Evolutionary conservation across 1,140 invertebrate species (phyloP).

Genomic region (Diabrotica undecimpunctata): DNA sequence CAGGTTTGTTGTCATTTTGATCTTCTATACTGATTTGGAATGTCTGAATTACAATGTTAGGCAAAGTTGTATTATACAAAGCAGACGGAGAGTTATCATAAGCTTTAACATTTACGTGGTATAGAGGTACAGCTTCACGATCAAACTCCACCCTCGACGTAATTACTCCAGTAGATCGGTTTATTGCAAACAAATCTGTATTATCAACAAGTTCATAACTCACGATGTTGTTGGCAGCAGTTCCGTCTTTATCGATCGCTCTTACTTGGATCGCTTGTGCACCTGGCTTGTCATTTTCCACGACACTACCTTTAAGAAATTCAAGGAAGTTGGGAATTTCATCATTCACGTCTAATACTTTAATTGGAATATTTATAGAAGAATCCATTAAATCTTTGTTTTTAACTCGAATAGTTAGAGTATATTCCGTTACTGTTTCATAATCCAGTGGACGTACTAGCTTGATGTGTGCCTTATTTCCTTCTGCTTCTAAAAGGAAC

Average conservation of each 20-base stretch:
- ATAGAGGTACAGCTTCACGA: constrained; percentile 72
- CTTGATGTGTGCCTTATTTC: constrained; percentile 67
- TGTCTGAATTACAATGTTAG: constrained; percentile 64
- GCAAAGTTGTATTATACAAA: constrained; percentile 67
- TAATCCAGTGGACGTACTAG: constrained; percentile 74
- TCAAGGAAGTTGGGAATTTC: constrained; percentile 81
- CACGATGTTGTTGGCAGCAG: constrained; percentile 74
- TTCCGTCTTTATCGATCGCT: constrained; percentile 84
- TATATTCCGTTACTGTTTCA: constrained; percentile 77
- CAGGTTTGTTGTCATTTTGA: constrained; percentile 84
- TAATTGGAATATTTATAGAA: constrained; percentile 72
- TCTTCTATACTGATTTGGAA: constrained; percentile 87
- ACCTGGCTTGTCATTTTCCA: constrained; percentile 75
- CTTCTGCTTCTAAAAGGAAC: constrained; percentile 68
- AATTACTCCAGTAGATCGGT: constrained; percentile 78
- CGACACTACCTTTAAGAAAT: constrained; percentile 70
- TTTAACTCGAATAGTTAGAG: constrained; percentile 74
- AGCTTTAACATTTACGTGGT: constrained; percentile 80
- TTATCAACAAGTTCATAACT: constrained; percentile 70
- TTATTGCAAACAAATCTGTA: constrained; percentile 71
- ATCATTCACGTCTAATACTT: constrained; percentile 81
- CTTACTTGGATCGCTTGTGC: constrained; percentile 74
- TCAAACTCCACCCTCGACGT: constrained; percentile 75
- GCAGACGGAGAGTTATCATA: constrained; percentile 81
- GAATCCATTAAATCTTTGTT: constrained; percentile 78